phyloP scores from a whole-genome alignment of 37 sponge, comb jelly and placozoan species.

The Aplysina aerophoba region DNA sequence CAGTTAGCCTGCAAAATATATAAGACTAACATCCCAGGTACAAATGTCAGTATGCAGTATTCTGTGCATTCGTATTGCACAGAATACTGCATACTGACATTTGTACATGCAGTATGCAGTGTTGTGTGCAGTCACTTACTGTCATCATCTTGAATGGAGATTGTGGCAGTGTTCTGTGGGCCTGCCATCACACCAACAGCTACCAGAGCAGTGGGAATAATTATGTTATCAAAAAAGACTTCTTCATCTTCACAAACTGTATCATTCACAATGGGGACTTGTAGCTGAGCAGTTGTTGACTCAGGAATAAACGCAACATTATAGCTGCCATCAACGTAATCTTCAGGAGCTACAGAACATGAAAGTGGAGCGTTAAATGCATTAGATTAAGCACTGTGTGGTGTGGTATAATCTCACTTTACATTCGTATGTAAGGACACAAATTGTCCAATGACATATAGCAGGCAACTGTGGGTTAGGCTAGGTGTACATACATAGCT shows the following conservation, averaged over 20 bases:
- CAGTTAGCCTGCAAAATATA: too few relatives aligned
- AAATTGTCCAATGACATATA: too few relatives aligned
- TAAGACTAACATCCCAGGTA: too few relatives aligned
- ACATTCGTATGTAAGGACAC: too few relatives aligned
- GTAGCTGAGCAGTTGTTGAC: neutral
- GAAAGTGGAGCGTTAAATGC: too few relatives aligned
- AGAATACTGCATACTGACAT: too few relatives aligned
- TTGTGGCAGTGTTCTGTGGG: neutral
- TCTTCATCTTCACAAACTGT: neutral
- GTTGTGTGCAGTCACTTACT: conserved; percentile 3
- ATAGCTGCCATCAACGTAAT: neutral
- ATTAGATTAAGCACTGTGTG: too few relatives aligned
- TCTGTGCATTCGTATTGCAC: too few relatives aligned
- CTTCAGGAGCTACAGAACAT: neutral
- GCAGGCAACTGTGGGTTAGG: too few relatives aligned
- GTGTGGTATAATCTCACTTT: too few relatives aligned
- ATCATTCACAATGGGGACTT: conserved; percentile 4
- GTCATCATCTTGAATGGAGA: conserved; percentile 37
- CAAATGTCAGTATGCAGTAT: too few relatives aligned
- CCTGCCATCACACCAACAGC: neutral
- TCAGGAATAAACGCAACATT: neutral
- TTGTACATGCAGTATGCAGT: neutral
- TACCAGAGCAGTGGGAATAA: neutral
- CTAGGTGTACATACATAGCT: too few relatives aligned
- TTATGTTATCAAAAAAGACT: neutral